phyloP scores from a whole-genome alignment of 37 sponge, comb jelly and placozoan genomes.

The Amphimedon queenslandica region DNA sequence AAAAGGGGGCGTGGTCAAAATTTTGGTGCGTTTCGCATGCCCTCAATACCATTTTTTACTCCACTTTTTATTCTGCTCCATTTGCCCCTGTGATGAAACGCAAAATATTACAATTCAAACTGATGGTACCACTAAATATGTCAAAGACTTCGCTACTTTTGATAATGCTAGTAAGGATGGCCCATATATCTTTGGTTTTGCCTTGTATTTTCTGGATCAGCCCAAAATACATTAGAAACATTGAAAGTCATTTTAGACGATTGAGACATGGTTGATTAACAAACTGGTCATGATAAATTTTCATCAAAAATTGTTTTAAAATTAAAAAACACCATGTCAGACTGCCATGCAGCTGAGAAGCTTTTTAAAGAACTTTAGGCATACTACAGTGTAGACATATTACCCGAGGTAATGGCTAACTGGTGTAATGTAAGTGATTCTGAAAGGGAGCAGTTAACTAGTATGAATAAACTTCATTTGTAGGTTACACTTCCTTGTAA shows the following conservation, averaged over 20 bases:
- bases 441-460: conserved; percentile 3
- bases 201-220: conserved; percentile 46
- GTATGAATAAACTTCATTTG: conserved; percentile 34
- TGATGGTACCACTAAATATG: conserved; percentile 41
- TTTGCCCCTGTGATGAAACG: too few species aligned
- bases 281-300: background rate
- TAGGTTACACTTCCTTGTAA: conserved; percentile 29
- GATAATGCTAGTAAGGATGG: conserved; percentile 4
- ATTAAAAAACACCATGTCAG: conserved; percentile 61
- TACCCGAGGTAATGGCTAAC: conserved; percentile 19
- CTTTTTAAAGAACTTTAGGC: too few species aligned
- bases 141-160: conserved; percentile 12
- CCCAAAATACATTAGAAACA: conserved; percentile 24
- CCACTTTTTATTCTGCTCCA: too few species aligned
- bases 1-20: too few species aligned
- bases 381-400: conserved; percentile 5
- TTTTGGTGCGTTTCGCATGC: too few species aligned
- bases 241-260: conserved; percentile 35
- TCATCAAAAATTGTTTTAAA: conserved; percentile 14
- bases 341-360: conserved; percentile 40
- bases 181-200: conserved; percentile 25
- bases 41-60: too few species aligned
- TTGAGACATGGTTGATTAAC: conserved; percentile 7
- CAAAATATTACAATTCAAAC: conserved; percentile 8
- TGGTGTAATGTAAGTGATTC: conserved; percentile 1